Percentiles rank a stretch among this genome's conserved stretches.
phyloP scores from a whole-genome alignment of 2,888 invertebrate species.

The Metellina segmentata region DNA sequence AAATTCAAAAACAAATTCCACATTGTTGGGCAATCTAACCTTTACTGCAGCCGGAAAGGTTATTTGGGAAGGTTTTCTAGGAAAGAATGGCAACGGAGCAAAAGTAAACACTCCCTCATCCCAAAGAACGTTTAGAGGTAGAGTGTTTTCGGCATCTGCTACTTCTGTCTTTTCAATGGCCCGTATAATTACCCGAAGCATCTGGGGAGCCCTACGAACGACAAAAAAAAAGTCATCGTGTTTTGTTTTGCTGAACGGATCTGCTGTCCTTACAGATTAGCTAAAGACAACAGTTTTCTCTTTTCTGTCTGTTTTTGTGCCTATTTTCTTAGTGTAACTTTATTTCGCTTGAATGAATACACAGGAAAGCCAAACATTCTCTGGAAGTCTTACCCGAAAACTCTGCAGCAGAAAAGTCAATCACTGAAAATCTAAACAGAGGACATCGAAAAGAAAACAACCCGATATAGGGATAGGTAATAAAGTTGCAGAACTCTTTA shows the following conservation, averaged over 20 bases:
- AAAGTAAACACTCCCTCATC: conserved; percentile 31
- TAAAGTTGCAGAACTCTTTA: no score
- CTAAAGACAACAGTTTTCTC: conserved; percentile 20
- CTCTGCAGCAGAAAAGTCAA: background rate
- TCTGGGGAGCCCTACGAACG: conserved; percentile 39
- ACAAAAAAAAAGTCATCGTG: conserved; percentile 6
- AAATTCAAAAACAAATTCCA: background rate
- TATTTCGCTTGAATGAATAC: conserved; percentile 19
- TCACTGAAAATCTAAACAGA: no score
- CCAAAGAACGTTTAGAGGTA: conserved; percentile 7
- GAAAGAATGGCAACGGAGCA: background rate
- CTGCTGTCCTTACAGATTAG: conserved; percentile 22
- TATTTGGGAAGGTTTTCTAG: background rate
- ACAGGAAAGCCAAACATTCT: background rate
- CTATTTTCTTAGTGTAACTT: conserved; percentile 8
- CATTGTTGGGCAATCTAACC: background rate
- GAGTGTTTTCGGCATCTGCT: conserved; percentile 42
- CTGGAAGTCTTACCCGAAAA: background rate
- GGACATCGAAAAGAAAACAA: no score
- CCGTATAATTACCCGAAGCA: conserved; percentile 58
- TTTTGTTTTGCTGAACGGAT: conserved; percentile 15
- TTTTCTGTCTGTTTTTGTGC: background rate
- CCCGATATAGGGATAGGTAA: no score
- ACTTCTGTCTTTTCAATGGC: conserved; percentile 56
- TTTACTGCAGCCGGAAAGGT: background rate